Percentiles rank a stretch among this genome's conserved stretches.
phyloP scores from a whole-genome alignment of 2,888 invertebrate genomes.

The Ectropis crepuscularia region DNA sequence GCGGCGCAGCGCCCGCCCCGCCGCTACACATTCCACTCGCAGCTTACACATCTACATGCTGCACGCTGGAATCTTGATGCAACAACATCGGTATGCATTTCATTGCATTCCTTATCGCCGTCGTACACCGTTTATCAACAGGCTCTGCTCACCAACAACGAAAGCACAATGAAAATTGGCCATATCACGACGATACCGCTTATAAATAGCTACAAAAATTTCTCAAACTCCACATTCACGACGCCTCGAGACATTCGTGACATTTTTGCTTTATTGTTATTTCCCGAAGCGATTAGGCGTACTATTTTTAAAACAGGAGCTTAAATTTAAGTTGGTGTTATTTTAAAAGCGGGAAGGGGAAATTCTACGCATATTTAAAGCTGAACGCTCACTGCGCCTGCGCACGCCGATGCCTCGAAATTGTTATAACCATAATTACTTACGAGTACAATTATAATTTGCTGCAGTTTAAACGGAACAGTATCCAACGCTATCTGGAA shows the following conservation, averaged over 20 bases:
- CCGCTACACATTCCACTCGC: slow-evolving; percentile 57
- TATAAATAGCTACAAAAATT: slow-evolving; percentile 46
- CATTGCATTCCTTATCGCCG: slow-evolving; percentile 41
- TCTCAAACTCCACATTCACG: slow-evolving; percentile 47
- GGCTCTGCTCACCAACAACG: slow-evolving; percentile 4
- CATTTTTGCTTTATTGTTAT: slow-evolving; percentile 75
- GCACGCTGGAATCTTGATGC: slow-evolving; percentile 41
- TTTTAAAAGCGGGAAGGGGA: slow-evolving; percentile 78
- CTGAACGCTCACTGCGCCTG: slow-evolving; percentile 52
- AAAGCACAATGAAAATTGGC: slow-evolving; percentile 26
- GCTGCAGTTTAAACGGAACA: slow-evolving; percentile 6
- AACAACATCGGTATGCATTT: slow-evolving; percentile 43
- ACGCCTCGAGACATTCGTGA: slow-evolving; percentile 58
- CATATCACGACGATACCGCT: slow-evolving; percentile 21
- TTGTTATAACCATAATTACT: slow-evolving; percentile 26
- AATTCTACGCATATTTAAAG: slow-evolving; percentile 71
- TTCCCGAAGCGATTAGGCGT: slow-evolving; percentile 68
- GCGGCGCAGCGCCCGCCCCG: slow-evolving; percentile 57
- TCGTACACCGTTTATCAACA: slow-evolving; percentile 35
- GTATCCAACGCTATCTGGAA: slow-evolving; percentile 15
- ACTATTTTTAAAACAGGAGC: slow-evolving; percentile 70
- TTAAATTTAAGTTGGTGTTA: slow-evolving; percentile 71
- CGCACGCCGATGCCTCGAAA: slow-evolving; percentile 42
- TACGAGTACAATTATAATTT: slow-evolving; percentile 23
- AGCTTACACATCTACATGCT: slow-evolving; percentile 54